These are phyloP conservation scores for Mystacides longicornis DNA, from an alignment of 2,888 invertebrate species.

Conservation along the genomic window DNA sequence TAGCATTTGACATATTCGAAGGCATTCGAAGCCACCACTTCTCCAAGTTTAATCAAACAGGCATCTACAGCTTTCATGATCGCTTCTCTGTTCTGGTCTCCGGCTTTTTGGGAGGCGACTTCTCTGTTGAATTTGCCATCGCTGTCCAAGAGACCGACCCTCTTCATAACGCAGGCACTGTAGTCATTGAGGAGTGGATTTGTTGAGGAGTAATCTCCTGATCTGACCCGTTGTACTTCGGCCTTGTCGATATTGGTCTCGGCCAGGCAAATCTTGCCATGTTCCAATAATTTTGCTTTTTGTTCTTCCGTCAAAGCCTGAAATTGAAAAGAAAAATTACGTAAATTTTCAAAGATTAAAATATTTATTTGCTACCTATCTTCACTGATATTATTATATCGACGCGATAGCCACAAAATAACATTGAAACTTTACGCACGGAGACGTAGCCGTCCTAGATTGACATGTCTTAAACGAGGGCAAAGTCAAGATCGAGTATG, in stretches of 20 bases:
- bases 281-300: neutral
- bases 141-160: conserved; percentile 46
- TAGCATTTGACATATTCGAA: conserved; percentile 50
- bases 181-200: conserved; percentile 42
- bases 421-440: too few relatives aligned
- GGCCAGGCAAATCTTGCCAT: conserved; percentile 34
- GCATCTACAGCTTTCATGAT: conserved; percentile 44
- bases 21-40: conserved; percentile 42
- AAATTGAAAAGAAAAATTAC: neutral
- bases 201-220: conserved; percentile 42
- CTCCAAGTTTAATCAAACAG: conserved; percentile 43
- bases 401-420: too few relatives aligned
- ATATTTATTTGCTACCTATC: too few relatives aligned
- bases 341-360: too few relatives aligned
- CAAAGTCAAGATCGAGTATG: too few relatives aligned
- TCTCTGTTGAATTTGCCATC: conserved; percentile 49
- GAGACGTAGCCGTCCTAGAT: too few relatives aligned
- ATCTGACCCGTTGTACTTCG: conserved; percentile 41
- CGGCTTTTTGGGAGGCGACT: conserved; percentile 43
- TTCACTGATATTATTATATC: too few relatives aligned
- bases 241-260: conserved; percentile 41
- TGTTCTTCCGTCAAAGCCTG: conserved; percentile 7
- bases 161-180: conserved; percentile 43
- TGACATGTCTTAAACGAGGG: too few relatives aligned
- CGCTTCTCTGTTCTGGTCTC: conserved; percentile 41